Base-by-base conservation (phyloP, 2,797 vertebrate species). In the Poecile montanus region DNA sequence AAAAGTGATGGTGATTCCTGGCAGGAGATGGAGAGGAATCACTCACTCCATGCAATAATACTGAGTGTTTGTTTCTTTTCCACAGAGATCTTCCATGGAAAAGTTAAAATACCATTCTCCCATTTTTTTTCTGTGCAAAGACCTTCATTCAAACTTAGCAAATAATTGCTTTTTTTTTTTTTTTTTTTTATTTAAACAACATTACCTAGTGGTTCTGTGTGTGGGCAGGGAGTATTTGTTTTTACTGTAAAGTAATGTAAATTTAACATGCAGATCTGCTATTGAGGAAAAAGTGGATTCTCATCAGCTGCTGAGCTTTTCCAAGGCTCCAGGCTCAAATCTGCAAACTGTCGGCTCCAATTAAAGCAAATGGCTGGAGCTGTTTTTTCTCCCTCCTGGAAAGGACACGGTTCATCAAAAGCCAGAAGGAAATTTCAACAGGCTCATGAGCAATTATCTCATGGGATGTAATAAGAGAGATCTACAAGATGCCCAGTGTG, bases 311-410 rank as follows among this genome's bases (percentile, higher is more conserved):
- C 89, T 73, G 92, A 96, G 94, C 79, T 95, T 93, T 92, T 91
- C 38, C 53, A 30, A 53, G 56, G 87, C 95, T 97, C 36, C 74
- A 71, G 94, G 94, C 94, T 91, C 88, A 73, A 92, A 93, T 95
- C 94, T 97, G 96, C 88, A 91, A 94, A 75, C 94, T 95, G 94
- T 96, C 94, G 47, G 80, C 81, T 94, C 85, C 94, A 94, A 95
- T 96, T 96, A 96, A 91, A 76, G 79, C 91, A 88, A 94, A 84
- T 73, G 83, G 80, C 93, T 94, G 86, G 88, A 95, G 90, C 95
- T 94, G 95, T 88, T 95, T 95, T 81, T 94, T 60, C 90, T 95
- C 50, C 77, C 88, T 93, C 74, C 92, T 93, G 94, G 88, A 95
- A 87, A 90, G 77, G 93, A 44, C 36, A 71, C 47, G 81, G 93